Evolutionary conservation across 2,888 invertebrate genomes (phyloP), one percentile per base, ranked within the genome.

Genomic region (Crepidodera aurea): DNA sequence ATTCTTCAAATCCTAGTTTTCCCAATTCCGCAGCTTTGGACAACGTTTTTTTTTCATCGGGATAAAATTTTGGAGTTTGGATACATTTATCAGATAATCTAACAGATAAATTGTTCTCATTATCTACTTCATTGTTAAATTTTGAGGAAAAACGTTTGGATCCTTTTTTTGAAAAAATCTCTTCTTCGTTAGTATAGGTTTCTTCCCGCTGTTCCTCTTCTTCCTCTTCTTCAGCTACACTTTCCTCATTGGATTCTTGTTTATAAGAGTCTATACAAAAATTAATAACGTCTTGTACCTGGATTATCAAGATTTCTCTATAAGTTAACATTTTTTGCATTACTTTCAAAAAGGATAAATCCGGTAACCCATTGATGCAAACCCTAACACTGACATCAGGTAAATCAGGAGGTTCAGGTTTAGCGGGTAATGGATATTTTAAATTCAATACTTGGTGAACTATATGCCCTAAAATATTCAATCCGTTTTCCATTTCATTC

Each of bases 21-120:
- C 89, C 88, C 37, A 87, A 75, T 51, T 82, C 81, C 3, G 86
- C 88, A 40, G 83, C 68, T 22, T 75, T 51, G 2, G 85, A 84
- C 27, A 88, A 74, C 0, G 73, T 65, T n/a, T 84, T 81, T 68
- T 86, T 84, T 73, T 86, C 86, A 71, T 84, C 83, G 1, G 88
- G 88, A 66, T 85, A 83, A 2, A 82, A 79, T 74, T 83, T 84
- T 16, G 88, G 87, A 10, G 88, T 88, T 79, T 88, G 88, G 0
- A 85, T 84, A 71, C 82, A 80, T 75, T 87, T 86, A 15, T 72
- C 72, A 7, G 18, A 32, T 25, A 6, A 13, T 2, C 25, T 40
- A 2, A 7, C 8, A 12, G 16, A 0, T n/a, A 8, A 25, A 29
- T 32, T 69, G n/a, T 12, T 0, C 48, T 59, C 51, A 1, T 15